These are phyloP conservation scores for Tychaedon coryphoeus DNA, from an alignment of 2,113 vertebrate genomes.

Conservation along the genomic window DNA sequence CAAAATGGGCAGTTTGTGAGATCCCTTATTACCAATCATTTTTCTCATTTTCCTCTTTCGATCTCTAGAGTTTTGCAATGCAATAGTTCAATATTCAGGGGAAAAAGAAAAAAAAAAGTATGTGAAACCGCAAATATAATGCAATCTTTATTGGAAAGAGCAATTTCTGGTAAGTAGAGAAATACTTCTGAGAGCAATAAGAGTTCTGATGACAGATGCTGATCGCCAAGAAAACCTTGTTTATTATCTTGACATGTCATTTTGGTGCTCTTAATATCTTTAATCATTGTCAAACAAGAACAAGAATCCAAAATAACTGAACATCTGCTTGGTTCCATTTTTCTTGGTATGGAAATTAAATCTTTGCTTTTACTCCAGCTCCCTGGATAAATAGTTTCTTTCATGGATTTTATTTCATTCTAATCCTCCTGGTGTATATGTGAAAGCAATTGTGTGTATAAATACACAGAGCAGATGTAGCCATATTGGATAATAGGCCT, in stretches of 20 bases:
- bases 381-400: conserved; percentile 39
- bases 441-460: conserved; percentile 41
- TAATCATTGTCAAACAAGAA: conserved; percentile 17
- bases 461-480: conserved; percentile 56
- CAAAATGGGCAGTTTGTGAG: background rate
- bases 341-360: conserved; percentile 23
- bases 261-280: background rate
- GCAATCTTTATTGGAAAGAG: background rate
- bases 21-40: background rate
- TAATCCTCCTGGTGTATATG: conserved; percentile 33
- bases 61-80: background rate
- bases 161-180: background rate
- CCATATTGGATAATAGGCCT: conserved; percentile 69
- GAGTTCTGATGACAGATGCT: background rate
- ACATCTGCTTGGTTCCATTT: conserved; percentile 15
- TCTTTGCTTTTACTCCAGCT: conserved; percentile 15
- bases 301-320: conserved; percentile 29
- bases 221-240: background rate
- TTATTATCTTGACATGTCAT: background rate
- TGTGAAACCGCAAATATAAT: background rate
- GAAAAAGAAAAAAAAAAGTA: accelerated
- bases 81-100: background rate
- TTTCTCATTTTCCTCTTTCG: background rate
- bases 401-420: conserved; percentile 41
- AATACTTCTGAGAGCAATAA: background rate